A percentile compares a stretch with the other conserved stretches of the same genome.
These are phyloP conservation scores for Epsilonema sp. DNA, from an alignment of 2,888 invertebrate genomes.

Conservation along the genomic window DNA sequence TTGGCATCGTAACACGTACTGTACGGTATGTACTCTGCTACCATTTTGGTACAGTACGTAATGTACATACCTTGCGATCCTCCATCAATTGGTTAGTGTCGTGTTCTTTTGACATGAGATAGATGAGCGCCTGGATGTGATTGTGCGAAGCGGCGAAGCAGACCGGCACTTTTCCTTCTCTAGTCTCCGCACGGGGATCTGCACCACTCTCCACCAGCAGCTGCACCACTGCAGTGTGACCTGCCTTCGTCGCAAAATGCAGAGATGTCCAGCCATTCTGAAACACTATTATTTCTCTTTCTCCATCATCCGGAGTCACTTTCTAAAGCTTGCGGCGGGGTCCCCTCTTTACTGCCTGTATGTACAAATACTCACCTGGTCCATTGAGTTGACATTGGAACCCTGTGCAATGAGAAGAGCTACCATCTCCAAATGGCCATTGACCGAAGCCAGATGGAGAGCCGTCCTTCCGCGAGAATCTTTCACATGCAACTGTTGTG, in stretches of 20 bases:
- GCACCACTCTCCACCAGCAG: slow-evolving; percentile 85
- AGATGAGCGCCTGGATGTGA: slow-evolving; percentile 82
- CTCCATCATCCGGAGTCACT: too few relatives aligned
- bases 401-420: slow-evolving; percentile 92
- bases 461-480: slow-evolving; percentile 75
- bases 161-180: slow-evolving; percentile 83
- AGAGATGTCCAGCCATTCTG: slow-evolving; percentile 80
- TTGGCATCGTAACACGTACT: too few relatives aligned
- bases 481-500: slow-evolving; percentile 54
- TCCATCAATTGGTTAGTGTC: slow-evolving; percentile 93
- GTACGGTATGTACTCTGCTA: too few relatives aligned
- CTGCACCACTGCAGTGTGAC: slow-evolving; percentile 80
- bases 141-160: slow-evolving; percentile 96
- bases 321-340: too few relatives aligned
- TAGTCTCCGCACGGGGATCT: slow-evolving; percentile 62
- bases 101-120: slow-evolving; percentile 87
- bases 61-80: slow-evolving; percentile 68
- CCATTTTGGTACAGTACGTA: too few relatives aligned
- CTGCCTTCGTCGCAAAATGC: slow-evolving; percentile 81
- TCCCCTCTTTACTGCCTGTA: too few relatives aligned
- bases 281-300: too few relatives aligned
- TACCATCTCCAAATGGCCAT: slow-evolving; percentile 96
- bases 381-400: slow-evolving; percentile 89
- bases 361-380: too few relatives aligned
- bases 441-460: slow-evolving; percentile 82